Evolutionary conservation across 2,797 vertebrate genomes (phyloP), one percentile per base, ranked within the genome.

Genomic region (Enteromius thamalakanensis): DNA sequence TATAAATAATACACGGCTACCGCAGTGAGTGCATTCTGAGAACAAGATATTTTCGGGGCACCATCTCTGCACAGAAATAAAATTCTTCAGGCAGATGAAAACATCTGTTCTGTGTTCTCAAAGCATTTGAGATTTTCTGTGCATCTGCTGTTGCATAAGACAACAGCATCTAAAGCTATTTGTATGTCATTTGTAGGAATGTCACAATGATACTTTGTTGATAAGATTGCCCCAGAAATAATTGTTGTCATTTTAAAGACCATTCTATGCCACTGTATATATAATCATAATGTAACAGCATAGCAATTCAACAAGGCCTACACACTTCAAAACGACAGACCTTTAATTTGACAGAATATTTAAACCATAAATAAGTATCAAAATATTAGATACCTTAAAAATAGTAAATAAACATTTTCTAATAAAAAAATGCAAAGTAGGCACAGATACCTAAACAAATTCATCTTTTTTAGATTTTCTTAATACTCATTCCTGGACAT

Each of bases 1-100:
- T 90, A 89, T 90, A 89, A 90, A 90, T 90, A 90, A 90, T 88
- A 78, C 68, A 85, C 51, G 71, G 82, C 83, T 80, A 68, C 85
- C 32, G 81, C 85, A 71, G 76, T 55, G 69, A 85, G 80, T 55
- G 62, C 67, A 85, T 87, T 87, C 86, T 69, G 84, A 88, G 88
- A 84, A 89, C 84, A 51, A 75, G 82, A 77, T 87, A 83, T 89
- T 86, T 88, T 82, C 83, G 75, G 74, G 71, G 77, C 32, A 68
- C 29, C 64, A 51, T 79, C 83, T 79, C 76, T 23, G 23, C 71
- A 84, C 75, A 26, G 34, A 82, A 79, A 87, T 83, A 75, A 67
- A 72, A 83, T 81, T 74, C 76, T 77, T 77, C 29, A 69, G 45
- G 64, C 64, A 42, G 69, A 60, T 80, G 65, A 81, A 55, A 40